Evolutionary conservation across 92 coral and sea anemone species (phyloP).

Genomic region (Porites evermanni): DNA sequence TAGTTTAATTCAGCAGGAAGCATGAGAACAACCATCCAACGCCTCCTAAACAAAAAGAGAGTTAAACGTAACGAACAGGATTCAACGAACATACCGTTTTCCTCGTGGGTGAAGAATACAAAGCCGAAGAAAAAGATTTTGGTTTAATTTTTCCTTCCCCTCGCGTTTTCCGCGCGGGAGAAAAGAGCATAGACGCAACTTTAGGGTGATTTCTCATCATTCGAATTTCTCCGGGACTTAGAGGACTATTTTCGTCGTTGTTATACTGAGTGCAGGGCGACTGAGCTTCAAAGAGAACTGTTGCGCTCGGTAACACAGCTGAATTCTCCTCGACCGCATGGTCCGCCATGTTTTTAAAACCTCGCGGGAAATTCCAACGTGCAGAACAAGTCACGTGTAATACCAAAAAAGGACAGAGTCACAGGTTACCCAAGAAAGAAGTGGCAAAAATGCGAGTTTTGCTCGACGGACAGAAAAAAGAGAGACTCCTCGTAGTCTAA

Average conservation of each 20-base stretch:
- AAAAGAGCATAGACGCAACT: slow-evolving; percentile 70
- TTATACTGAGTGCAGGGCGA: slow-evolving; percentile 18
- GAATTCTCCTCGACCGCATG: slow-evolving; percentile 33
- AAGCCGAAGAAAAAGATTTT: slow-evolving; percentile 70
- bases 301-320: slow-evolving; percentile 17
- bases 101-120: slow-evolving; percentile 38
- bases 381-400: slow-evolving; percentile 71
- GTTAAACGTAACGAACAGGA: neutral
- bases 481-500: no score
- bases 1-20: neutral
- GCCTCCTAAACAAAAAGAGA: neutral
- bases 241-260: slow-evolving; percentile 75
- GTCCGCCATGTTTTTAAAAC: slow-evolving; percentile 92
- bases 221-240: slow-evolving; percentile 72
- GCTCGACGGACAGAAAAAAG: no score
- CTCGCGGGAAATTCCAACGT: slow-evolving; percentile 80
- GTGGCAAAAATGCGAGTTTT: no score
- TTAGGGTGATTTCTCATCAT: slow-evolving; percentile 93
- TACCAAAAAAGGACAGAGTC: neutral
- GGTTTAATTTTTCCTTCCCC: slow-evolving; percentile 65
- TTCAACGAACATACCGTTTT: slow-evolving; percentile 20
- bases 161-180: slow-evolving; percentile 77
- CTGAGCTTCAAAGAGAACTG: slow-evolving; percentile 20
- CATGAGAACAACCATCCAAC: neutral
- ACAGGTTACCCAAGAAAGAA: slow-evolving; percentile 28